Percentiles rank a stretch among this genome's conserved stretches.
Evolutionary conservation across 1,140 invertebrate genomes (phyloP).

Genomic region (Odontomachus brunneus): DNA sequence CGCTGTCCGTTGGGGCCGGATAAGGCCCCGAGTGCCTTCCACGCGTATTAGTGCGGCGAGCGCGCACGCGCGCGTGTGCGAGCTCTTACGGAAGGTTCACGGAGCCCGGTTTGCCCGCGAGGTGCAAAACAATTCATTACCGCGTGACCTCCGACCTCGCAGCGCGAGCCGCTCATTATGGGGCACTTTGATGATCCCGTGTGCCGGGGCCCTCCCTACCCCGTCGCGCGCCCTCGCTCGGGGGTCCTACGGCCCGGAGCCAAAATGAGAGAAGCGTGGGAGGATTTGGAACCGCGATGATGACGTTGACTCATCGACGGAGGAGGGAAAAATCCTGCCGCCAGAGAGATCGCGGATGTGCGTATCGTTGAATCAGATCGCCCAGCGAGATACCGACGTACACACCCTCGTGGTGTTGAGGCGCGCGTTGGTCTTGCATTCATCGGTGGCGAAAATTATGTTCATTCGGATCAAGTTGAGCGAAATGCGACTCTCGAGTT

Average conservation of each 20-base stretch:
- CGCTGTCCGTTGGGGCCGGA: slow-evolving; percentile 33
- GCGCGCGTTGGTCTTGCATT: too few relatives aligned
- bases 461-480: too few relatives aligned
- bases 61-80: slow-evolving; percentile 25
- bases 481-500: too few relatives aligned
- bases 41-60: slow-evolving; percentile 62
- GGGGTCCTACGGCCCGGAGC: slow-evolving; percentile 30
- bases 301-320: slow-evolving; percentile 48
- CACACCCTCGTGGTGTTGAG: too few relatives aligned
- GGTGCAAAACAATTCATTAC: slow-evolving; percentile 85
- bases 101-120: slow-evolving; percentile 75
- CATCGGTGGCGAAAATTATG: not conserved
- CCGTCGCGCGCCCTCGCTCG: slow-evolving; percentile 19
- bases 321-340: slow-evolving; percentile 32
- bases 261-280: slow-evolving; percentile 42
- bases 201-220: slow-evolving; percentile 41
- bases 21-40: slow-evolving; percentile 65
- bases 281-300: slow-evolving; percentile 37
- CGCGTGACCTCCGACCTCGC: slow-evolving; percentile 80
- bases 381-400: slow-evolving; percentile 12
- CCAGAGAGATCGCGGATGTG: slow-evolving; percentile 7
- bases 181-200: slow-evolving; percentile 77
- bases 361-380: slow-evolving; percentile 14
- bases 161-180: slow-evolving; percentile 83
- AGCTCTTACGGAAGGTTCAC: slow-evolving; percentile 67